Evolutionary conservation across 2,888 invertebrate genomes (phyloP).

Genomic region (Lithophane socia): DNA sequence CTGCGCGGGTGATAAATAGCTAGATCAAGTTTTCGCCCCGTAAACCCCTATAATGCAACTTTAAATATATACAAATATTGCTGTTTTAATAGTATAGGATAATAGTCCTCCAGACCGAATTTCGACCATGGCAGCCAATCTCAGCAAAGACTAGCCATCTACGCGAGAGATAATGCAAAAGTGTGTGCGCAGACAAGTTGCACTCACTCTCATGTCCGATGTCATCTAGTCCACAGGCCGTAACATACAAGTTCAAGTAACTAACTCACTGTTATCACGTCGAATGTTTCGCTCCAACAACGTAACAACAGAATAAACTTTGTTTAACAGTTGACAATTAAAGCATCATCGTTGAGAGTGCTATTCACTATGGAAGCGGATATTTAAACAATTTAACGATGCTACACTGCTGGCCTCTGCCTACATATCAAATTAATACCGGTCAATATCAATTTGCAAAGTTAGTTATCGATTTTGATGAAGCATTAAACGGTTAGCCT

Average conservation of each 20-base stretch:
- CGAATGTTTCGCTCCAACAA: conserved; percentile 29
- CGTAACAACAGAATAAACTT: conserved; percentile 43
- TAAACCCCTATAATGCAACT: too few relatives aligned
- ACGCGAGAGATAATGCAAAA: too few relatives aligned
- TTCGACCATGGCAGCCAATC: too few relatives aligned
- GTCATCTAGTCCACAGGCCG: background rate
- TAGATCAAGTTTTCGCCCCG: too few relatives aligned
- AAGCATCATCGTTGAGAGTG: conserved; percentile 54
- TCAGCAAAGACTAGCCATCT: too few relatives aligned
- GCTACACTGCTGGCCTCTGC: conserved; percentile 35
- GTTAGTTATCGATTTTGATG: conserved; percentile 57
- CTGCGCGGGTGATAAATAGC: too few relatives aligned
- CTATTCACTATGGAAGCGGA: conserved; percentile 54
- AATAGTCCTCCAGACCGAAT: too few relatives aligned
- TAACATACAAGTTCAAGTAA: background rate
- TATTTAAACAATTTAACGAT: conserved; percentile 68
- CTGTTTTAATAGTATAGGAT: too few relatives aligned
- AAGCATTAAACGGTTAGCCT: conserved; percentile 27
- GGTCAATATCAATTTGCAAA: conserved; percentile 48
- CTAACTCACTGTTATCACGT: too few relatives aligned
- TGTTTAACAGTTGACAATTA: conserved; percentile 65
- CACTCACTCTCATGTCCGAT: too few relatives aligned
- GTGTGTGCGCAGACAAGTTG: too few relatives aligned
- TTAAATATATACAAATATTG: too few relatives aligned
- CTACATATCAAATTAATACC: conserved; percentile 43